Base-by-base conservation (phyloP, 2,797 vertebrate species). In the Picus viridis region DNA sequence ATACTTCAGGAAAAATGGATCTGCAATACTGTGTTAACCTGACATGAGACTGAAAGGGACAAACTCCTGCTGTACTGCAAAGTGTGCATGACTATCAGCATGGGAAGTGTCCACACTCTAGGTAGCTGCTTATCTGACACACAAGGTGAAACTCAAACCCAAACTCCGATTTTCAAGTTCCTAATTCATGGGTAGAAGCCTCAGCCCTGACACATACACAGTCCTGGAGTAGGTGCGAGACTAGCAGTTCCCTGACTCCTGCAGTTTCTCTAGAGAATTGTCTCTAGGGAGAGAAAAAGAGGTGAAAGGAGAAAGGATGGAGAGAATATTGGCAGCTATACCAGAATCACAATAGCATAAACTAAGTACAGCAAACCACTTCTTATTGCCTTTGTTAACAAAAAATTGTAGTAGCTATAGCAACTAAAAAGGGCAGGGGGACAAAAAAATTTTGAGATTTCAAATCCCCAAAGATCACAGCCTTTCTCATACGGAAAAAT, bases 401-500 rank as follows among this genome's bases (percentile, higher is more conserved):
- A 12, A 73, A 93, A 67, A 81, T 93, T 80, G 43, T 72, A 45
- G 77, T 76, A 84, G 67, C 54, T 70, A 94, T 96, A 92, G 85
- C 64, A 96, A 90, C 16, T 65, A 54, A 51, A 61, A 20, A 7
- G n/a, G 27, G 49, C 49, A 51, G 54, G 47, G 18, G 8, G 32
- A 3, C 10, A 63, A 64, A 74, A 30, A 64, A 87, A 9, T n/a
- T n/a, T 34, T 0, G 0, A 83, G 84, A 57, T 47, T 74, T 91
- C 57, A 92, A 86, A 45, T 83, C 67, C 72, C 76, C n/a, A 53
- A 82, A 92, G 88, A 90, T 77, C 27, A 43, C 27, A 70, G 24
- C 24, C 12, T 86, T 92, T 97, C 62, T 95, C 74, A 88, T 47
- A 92, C 47, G 54, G 59, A 91, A 92, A 94, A 83, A 78, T 53